Conservation (phyloP, 2,888 invertebrate species). For the Tinea pellionella region DNA sequence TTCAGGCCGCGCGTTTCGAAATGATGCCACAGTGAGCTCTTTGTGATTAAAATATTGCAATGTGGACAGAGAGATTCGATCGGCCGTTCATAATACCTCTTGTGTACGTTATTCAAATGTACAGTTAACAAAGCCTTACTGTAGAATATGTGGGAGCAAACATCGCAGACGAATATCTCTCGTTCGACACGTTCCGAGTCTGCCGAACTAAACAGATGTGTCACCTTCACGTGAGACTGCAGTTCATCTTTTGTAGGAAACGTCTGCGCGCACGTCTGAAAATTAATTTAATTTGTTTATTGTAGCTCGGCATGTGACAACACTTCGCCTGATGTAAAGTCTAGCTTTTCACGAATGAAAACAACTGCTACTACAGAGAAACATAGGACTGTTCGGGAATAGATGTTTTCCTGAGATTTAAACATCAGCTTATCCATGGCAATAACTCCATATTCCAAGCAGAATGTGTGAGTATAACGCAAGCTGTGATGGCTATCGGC, state of each 20-base stretch:
- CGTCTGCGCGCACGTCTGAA: constrained; percentile 45
- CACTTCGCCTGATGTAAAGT: too few species aligned
- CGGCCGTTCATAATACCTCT: background rate
- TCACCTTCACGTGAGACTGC: constrained; percentile 28
- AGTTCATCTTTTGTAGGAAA: constrained; percentile 19
- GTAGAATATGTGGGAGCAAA: constrained; percentile 36
- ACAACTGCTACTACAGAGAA: too few species aligned
- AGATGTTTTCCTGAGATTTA: too few species aligned
- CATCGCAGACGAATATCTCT: constrained; percentile 36
- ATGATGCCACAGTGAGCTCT: constrained; percentile 27
- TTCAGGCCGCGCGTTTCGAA: constrained; percentile 28
- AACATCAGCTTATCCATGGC: too few species aligned
- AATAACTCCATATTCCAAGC: too few species aligned
- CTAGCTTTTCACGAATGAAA: too few species aligned
- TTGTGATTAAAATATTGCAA: constrained; percentile 23
- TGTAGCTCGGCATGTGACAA: too few species aligned
- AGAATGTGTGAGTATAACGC: too few species aligned
- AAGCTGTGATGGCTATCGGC: too few species aligned
- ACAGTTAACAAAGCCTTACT: constrained; percentile 31
- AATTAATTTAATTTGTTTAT: constrained; percentile 12
- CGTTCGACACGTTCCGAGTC: constrained; percentile 29
- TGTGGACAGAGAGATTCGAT: constrained; percentile 25
- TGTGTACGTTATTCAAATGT: constrained; percentile 27
- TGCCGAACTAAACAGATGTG: constrained; percentile 33
- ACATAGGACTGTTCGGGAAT: too few species aligned